phyloP scores from a whole-genome alignment of 2,113 vertebrate species.

The human region DNA sequence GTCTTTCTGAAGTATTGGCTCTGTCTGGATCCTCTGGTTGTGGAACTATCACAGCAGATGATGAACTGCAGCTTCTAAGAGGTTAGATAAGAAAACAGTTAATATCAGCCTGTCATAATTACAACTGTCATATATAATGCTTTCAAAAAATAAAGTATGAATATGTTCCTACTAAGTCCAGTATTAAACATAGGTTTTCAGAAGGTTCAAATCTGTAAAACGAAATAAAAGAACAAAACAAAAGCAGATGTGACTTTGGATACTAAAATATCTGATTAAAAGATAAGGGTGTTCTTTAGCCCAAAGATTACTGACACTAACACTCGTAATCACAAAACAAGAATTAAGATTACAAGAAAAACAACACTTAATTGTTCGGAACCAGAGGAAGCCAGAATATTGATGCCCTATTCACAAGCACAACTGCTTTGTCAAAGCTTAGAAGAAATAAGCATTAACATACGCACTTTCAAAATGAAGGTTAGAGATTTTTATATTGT shows the following conservation, averaged over 20 bases:
- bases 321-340: slow-evolving; percentile 8
- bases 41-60: slow-evolving; percentile 92
- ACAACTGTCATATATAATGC: not conserved
- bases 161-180: not conserved
- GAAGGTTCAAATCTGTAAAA: not conserved
- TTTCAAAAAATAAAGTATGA: not conserved
- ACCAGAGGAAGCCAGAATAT: not conserved
- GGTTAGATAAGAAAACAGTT: slow-evolving; percentile 77
- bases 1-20: slow-evolving; percentile 93
- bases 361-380: not conserved
- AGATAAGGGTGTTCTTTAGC: not conserved
- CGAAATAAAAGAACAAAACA: not conserved
- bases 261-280: not conserved
- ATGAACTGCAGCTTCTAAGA: slow-evolving; percentile 94
- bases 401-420: not conserved
- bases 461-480: slow-evolving; percentile 27
- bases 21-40: slow-evolving; percentile 93
- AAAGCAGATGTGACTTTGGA: not conserved
- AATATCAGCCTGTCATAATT: slow-evolving; percentile 8
- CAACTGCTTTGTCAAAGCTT: slow-evolving; percentile 11
- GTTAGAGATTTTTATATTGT: not conserved
- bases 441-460: slow-evolving; percentile 15
- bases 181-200: not conserved
- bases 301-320: not conserved
- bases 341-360: slow-evolving; percentile 19